These are phyloP conservation scores for Picathartes gymnocephalus DNA, from an alignment of 2,113 vertebrate genomes.

Conservation along the genomic window DNA sequence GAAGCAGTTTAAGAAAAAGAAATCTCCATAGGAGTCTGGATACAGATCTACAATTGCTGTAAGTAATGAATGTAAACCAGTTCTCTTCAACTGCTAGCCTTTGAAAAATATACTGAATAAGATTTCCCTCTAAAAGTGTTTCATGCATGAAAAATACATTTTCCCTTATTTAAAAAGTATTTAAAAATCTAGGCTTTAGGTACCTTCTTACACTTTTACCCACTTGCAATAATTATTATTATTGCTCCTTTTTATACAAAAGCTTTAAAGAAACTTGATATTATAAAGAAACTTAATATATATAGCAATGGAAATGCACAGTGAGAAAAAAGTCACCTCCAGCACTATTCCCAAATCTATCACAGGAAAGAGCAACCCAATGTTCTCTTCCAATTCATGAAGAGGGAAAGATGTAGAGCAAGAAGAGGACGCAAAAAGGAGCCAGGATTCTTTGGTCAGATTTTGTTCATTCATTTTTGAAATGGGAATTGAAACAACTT, in stretches of 20 bases:
- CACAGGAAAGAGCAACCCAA: slow-evolving; percentile 10
- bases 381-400: not conserved
- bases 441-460: slow-evolving; percentile 35
- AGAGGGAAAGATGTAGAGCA: not conserved
- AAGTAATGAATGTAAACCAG: slow-evolving; percentile 64
- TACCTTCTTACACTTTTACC: not conserved
- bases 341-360: not conserved
- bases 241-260: not conserved
- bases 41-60: slow-evolving; percentile 30
- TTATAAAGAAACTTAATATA: not conserved
- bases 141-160: slow-evolving; percentile 58
- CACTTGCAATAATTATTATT: not conserved
- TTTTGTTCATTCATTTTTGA: slow-evolving; percentile 47
- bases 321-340: not conserved
- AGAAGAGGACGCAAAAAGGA: slow-evolving; percentile 1
- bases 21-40: slow-evolving; percentile 54
- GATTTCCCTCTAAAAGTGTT: slow-evolving; percentile 34
- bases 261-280: not conserved
- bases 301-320: not conserved
- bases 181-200: not conserved
- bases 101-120: slow-evolving; percentile 41
- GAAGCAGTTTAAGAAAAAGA: slow-evolving; percentile 35
- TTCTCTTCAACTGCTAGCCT: slow-evolving; percentile 14
- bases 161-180: slow-evolving; percentile 49
- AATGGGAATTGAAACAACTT: slow-evolving; percentile 48